These are phyloP conservation scores for Nibea albiflora DNA, from an alignment of 2,113 vertebrate genomes.

Conservation along the genomic window DNA sequence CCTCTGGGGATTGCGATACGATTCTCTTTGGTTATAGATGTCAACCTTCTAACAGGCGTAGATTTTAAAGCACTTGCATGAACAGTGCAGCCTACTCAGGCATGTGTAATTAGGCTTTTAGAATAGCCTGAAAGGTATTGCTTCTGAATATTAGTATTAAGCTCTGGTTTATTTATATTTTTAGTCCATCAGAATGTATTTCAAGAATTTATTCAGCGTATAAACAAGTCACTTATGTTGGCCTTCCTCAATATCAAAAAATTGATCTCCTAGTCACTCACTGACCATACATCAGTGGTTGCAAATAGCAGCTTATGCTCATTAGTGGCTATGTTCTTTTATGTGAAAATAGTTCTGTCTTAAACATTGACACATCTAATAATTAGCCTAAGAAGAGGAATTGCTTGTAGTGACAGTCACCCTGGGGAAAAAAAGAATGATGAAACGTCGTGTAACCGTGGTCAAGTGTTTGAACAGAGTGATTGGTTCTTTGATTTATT, in stretches of 20 bases:
- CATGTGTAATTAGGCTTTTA: constrained; percentile 1
- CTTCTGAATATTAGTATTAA: constrained; percentile 5
- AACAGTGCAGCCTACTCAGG: constrained; percentile 19
- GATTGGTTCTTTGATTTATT: constrained; percentile 69
- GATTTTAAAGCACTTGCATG: constrained; percentile 34
- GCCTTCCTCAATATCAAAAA: not conserved
- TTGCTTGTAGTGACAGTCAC: constrained; percentile 44
- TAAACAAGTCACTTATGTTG: not conserved
- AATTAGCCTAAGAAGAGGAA: constrained; percentile 53
- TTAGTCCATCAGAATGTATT: not conserved
- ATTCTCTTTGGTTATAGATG: constrained; percentile 57
- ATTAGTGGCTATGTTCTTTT: constrained; percentile 37
- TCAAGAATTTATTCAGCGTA: not conserved
- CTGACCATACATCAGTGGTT: not conserved
- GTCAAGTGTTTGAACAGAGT: constrained; percentile 69
- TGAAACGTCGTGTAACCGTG: constrained; percentile 61
- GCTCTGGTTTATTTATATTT: constrained; percentile 2
- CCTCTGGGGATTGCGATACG: constrained; percentile 29
- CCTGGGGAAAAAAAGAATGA: constrained; percentile 47
- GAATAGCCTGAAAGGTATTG: not conserved
- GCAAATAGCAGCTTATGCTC: constrained; percentile 39
- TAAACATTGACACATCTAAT: constrained; percentile 55
- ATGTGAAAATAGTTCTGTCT: constrained; percentile 37
- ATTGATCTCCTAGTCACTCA: not conserved
- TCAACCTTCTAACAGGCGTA: constrained; percentile 31